Percentiles rank a stretch among this genome's conserved stretches.
phyloP scores from a whole-genome alignment of 2,113 vertebrate genomes.

The Athene noctua region DNA sequence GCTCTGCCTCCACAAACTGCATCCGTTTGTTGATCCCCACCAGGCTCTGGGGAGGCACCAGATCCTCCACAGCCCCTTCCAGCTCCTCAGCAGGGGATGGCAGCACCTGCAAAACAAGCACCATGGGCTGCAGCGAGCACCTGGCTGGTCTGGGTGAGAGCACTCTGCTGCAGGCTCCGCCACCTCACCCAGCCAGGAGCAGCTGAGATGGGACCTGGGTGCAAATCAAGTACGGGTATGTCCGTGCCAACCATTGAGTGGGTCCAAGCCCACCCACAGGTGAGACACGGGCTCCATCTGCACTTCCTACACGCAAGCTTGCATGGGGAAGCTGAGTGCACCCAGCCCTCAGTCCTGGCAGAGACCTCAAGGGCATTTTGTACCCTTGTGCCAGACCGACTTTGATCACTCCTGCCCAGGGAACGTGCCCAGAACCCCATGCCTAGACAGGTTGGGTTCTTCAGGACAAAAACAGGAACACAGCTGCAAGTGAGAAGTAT shows the following conservation, averaged over 20 bases:
- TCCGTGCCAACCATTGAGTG: too few relatives aligned
- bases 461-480: background rate
- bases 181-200: background rate
- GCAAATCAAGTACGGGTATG: too few relatives aligned
- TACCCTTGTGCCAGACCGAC: too few relatives aligned
- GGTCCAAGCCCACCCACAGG: too few relatives aligned
- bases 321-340: too few relatives aligned
- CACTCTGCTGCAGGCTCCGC: background rate
- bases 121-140: background rate
- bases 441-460: too few relatives aligned
- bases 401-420: background rate
- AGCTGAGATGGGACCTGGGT: too few relatives aligned
- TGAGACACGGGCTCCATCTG: too few relatives aligned
- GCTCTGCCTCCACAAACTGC: background rate
- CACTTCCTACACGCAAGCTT: too few relatives aligned
- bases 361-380: too few relatives aligned
- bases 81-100: background rate
- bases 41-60: background rate
- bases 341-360: too few relatives aligned
- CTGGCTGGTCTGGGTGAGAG: background rate
- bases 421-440: fast-evolving
- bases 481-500: background rate
- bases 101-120: constrained; percentile 30
- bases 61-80: background rate
- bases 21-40: background rate